These are phyloP conservation scores for Taurulus bubalis DNA, from an alignment of 2,113 vertebrate species.

Conservation along the genomic window DNA sequence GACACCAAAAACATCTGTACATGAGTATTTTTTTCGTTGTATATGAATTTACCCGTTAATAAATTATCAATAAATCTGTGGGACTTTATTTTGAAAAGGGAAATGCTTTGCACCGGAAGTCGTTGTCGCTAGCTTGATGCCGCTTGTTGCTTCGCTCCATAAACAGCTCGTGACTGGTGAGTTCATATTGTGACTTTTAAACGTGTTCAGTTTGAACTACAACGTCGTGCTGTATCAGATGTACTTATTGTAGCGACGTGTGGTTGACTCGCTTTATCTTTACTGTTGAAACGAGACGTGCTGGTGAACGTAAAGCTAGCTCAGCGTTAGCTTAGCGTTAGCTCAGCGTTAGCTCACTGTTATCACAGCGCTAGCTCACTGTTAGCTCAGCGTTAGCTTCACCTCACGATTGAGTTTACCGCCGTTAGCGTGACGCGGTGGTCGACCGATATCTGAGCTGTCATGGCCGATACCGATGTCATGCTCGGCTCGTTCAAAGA, in stretches of 20 bases:
- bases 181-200: fast-evolving
- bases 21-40: background rate
- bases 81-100: conserved; percentile 31
- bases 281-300: no score
- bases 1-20: background rate
- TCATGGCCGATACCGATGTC: no score
- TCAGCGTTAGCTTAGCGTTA: background rate
- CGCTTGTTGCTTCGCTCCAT: background rate
- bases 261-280: background rate
- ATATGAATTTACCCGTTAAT: background rate
- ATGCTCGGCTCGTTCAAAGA: no score
- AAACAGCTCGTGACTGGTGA: background rate
- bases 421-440: no score
- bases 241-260: fast-evolving
- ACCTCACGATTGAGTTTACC: no score
- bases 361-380: no score
- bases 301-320: background rate
- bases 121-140: background rate
- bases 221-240: background rate
- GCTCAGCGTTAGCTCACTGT: no score
- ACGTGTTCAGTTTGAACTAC: background rate
- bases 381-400: background rate
- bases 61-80: background rate
- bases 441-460: no score
- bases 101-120: background rate